These are phyloP conservation scores for Ctenomys sociabilis DNA, from an alignment of 2,113 vertebrate species.

Conservation along the genomic window DNA sequence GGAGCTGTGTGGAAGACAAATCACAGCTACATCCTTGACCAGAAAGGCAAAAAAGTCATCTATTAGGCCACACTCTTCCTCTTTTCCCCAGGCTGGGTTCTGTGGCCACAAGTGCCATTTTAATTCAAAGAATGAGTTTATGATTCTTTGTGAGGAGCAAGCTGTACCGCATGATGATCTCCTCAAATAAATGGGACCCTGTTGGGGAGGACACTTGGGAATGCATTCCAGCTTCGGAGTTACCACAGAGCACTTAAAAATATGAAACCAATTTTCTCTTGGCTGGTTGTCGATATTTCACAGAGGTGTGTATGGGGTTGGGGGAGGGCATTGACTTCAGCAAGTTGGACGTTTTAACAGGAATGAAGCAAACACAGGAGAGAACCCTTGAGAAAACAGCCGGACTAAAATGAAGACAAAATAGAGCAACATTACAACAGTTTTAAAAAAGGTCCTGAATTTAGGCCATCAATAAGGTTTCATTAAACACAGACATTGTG, in stretches of 20 bases:
- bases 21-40: neutral
- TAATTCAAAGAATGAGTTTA: constrained; percentile 56
- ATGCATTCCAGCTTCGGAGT: neutral
- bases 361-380: neutral
- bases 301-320: neutral
- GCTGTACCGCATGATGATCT: constrained; percentile 33
- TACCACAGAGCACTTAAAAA: constrained; percentile 29
- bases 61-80: constrained; percentile 20
- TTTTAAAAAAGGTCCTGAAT: neutral
- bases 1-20: constrained; percentile 23
- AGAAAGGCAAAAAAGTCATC: constrained; percentile 25
- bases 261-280: neutral
- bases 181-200: constrained; percentile 33
- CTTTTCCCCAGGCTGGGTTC: neutral
- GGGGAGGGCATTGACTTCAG: neutral
- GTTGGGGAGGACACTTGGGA: neutral
- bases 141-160: constrained; percentile 46
- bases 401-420: neutral
- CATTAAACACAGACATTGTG: too few species aligned
- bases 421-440: neutral
- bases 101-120: neutral
- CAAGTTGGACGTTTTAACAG: constrained; percentile 12
- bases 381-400: constrained; percentile 10
- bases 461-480: constrained; percentile 3
- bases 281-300: constrained; percentile 32